Base-by-base conservation (phyloP, 2,797 vertebrate genomes). In the Hapalemur alaotrensis region DNA sequence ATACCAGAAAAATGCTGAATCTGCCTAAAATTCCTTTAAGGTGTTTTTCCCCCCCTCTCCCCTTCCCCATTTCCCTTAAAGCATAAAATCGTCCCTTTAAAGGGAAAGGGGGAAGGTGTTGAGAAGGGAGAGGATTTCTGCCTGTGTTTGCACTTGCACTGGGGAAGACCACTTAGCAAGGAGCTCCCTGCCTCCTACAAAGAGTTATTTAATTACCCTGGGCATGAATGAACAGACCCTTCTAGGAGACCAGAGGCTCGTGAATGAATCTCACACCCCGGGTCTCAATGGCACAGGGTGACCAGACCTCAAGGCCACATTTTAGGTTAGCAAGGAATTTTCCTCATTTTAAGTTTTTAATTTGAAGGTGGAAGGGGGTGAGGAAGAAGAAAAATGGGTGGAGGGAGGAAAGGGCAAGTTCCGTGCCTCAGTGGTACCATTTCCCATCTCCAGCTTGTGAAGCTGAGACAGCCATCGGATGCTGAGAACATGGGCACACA, bases 221-320 rank as follows among this genome's bases (percentile, higher is more conserved):
- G 97, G 89, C 14, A 91, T 97, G 98, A 98, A 98, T 98, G 98
- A 98, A 98, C 97, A 84, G 98, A 93, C 95, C 97, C 97, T 98
- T 98, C 97, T 96, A 94, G 97, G 98, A 61, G 91, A 90, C 91
- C 95, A 83, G 93, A 95, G 98, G 96, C 97, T 98, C 96, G 93
- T 97, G 97, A 98, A 98, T 98, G 98, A 98, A 98, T 97, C 97
- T 96, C 93, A 95, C 50, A 91, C 91, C 70, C 28, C 82, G 95
- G 83, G 90, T 98, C 95, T 97, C 96, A 97, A 96, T 79, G 92
- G 96, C 95, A 98, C 25, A 80, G 88, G 89, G 80, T 97, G 95
- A 98, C 87, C 91, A 97, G 97, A 97, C 96, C 97, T 95, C 95
- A 96, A 97, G 97, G 97, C 96, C 95, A 41, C 81, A 80, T 92